phyloP scores from a whole-genome alignment of 1,140 invertebrate genomes.

The Magallana ariakensis region DNA sequence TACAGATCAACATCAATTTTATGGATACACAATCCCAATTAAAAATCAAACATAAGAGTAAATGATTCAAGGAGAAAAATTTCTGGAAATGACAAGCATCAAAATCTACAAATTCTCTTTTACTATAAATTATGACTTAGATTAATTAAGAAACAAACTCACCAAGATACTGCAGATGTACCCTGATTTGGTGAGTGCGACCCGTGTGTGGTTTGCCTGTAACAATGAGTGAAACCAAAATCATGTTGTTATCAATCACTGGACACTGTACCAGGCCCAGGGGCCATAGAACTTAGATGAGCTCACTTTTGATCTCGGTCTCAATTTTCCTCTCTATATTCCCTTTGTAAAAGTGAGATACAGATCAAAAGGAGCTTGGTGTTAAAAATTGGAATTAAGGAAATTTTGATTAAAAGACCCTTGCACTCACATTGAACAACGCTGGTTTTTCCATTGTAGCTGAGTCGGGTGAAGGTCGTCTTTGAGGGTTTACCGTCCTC shows the following conservation, averaged over 20 bases:
- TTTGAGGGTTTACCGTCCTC: conserved; percentile 94
- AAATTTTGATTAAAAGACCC: background rate
- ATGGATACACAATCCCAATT: background rate
- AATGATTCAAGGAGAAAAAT: background rate
- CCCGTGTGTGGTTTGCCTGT: conserved; percentile 90
- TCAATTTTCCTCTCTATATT: too few relatives aligned
- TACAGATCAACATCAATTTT: background rate
- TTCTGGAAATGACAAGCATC: background rate
- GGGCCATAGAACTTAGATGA: too few relatives aligned
- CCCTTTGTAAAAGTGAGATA: too few relatives aligned
- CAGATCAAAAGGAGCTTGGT: too few relatives aligned
- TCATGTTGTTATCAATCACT: too few relatives aligned
- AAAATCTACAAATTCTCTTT: too few relatives aligned
- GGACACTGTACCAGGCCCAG: too few relatives aligned
- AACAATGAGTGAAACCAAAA: too few relatives aligned
- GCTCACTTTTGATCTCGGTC: too few relatives aligned
- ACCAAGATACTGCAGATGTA: conserved; percentile 99
- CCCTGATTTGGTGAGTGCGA: conserved; percentile 98
- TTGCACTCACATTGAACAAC: conserved; percentile 90
- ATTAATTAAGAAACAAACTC: conserved; percentile 56
- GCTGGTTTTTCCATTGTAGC: conserved; percentile 91
- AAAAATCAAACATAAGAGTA: too few relatives aligned
- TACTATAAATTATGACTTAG: too few relatives aligned
- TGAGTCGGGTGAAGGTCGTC: conserved; percentile 93
- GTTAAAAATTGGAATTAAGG: too few relatives aligned